Percentiles rank a stretch among this genome's conserved stretches.
Conservation (phyloP, 35 echinoderm and acorn worm species). For the Ptychodera flava region DNA sequence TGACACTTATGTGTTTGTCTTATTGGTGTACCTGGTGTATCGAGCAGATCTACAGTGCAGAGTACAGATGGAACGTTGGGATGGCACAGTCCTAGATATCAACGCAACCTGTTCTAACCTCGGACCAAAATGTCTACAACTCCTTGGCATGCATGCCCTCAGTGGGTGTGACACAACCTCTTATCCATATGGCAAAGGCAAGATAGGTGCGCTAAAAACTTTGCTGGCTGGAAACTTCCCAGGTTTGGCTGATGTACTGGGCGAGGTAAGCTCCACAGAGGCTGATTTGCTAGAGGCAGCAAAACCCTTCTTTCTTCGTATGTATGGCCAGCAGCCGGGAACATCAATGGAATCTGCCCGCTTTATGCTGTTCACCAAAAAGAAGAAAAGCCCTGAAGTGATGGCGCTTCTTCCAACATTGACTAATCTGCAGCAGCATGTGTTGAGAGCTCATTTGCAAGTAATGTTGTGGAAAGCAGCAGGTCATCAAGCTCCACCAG, state of each 20-base stretch:
- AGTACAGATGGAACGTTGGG: slow-evolving; percentile 24
- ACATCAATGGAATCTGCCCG: slow-evolving; percentile 18
- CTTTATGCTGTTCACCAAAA: slow-evolving; percentile 4
- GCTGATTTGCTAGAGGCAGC: not conserved
- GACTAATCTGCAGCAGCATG: slow-evolving; percentile 15
- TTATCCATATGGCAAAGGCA: slow-evolving; percentile 7
- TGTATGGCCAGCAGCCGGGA: slow-evolving; percentile 20
- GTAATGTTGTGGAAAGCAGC: slow-evolving; percentile 16
- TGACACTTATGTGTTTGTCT: slow-evolving; percentile 27
- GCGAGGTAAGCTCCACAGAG: slow-evolving; percentile 13
- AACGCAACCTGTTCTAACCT: slow-evolving; percentile 32
- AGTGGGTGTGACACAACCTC: too few species aligned
- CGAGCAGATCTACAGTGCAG: slow-evolving; percentile 19
- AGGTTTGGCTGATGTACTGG: slow-evolving; percentile 5
- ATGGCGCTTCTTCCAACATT: slow-evolving; percentile 24
- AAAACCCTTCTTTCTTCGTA: not conserved
- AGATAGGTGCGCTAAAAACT: slow-evolving; percentile 12
- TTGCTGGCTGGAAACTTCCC: slow-evolving; percentile 14
- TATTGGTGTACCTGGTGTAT: slow-evolving; percentile 30
- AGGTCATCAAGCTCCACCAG: slow-evolving; percentile 4
- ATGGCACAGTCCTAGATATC: slow-evolving; percentile 10
- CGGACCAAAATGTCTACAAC: slow-evolving; percentile 28
- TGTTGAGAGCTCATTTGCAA: slow-evolving; percentile 12
- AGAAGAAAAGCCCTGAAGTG: slow-evolving; percentile 15
- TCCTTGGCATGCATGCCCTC: too few species aligned